Base-by-base conservation (phyloP, 2,797 vertebrate genomes). In the Amphiprion clarkii region DNA sequence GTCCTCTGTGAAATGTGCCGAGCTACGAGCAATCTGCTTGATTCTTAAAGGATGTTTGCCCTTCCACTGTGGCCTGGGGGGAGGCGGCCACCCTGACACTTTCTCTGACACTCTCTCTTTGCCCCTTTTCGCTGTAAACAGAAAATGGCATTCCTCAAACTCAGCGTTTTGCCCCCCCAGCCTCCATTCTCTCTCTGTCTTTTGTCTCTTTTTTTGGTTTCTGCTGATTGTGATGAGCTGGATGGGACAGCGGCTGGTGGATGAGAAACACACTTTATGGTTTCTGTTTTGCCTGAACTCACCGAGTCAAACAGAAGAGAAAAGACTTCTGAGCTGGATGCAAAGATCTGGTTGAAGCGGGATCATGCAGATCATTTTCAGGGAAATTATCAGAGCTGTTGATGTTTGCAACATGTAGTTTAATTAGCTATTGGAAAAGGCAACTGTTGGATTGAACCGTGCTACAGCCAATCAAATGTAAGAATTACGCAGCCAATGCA, bases 61-160 rank as follows among this genome's bases (percentile, higher is more conserved):
- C 80, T 85, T 86, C 74, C 46, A 72, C 66, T 67, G 36, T 63
- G 78, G 79, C 90, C 85, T 31, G 42, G 44, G 78, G 81, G 60
- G 71, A 59, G 58, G 49, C 17, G 55, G 74, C 58, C 76, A 58
- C 79, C 60, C 61, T 87, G 90, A 91, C 91, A 88, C 86, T 71
- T 82, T 88, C 81, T 88, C 82, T 87, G 84, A 87, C 88, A 89
- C 82, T 64, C 66, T 76, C 82, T 76, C 81, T 87, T 85, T 84
- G 48, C 81, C 76, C 56, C 25, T 79, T 91, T 88, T 87, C 19
- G 70, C 67, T 78, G 69, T 78, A 87, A 92, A 93, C 90, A 83
- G 71, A 89, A 91, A 89, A 88, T 92, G 91, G 90, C 92, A 92
- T 92, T 90, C 87, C 88, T 83, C 78, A 0, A 87, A 69, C 88